Evolutionary conservation across 2,797 vertebrate genomes (phyloP), one percentile per base, ranked within the genome.

Genomic region (Pteronotus mesoamericanus): DNA sequence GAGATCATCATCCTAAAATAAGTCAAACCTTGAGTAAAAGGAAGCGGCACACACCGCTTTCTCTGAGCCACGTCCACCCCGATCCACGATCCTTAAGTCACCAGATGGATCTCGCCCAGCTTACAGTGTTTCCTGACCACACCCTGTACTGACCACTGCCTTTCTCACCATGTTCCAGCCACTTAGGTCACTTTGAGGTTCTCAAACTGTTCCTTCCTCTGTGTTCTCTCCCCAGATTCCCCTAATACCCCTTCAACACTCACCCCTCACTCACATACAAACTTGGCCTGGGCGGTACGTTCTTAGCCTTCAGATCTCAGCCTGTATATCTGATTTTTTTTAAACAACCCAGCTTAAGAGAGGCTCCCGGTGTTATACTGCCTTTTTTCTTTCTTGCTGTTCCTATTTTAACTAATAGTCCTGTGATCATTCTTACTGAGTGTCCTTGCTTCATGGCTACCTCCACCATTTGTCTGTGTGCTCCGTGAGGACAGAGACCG

Each of bases 51-150:
- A 9, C 1, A 34, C 0, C 4, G 21, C 51, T 72, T 89, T 26
- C n/a, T 64, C 5, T 3, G 21, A 5, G 14, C 15, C 5, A 0
- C 0, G 29, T 22, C 6, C 0, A 21, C 6, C 12, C 24, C 16
- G 66, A 26, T 18, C 42, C 12, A 29, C 24, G 6, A 59, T 59
- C 32, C 83, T 29, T 18, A 83, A 46, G 64, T 44, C 10, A 32
- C 12, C 34, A 71, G 61, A 9, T 0, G 0, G 9, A 80, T 61
- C 18, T 12, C 0, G 1, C 11, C 55, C 34, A 18, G 37, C 39
- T 87, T 39, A 24, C 0, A 0, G 16, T 59, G 15, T 42, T 64
- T 61, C 26, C 85, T 53, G 82, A 34, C 6, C 24, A 16, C 14
- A 24, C 4, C 9, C 21, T 14, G 14, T 24, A 1, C 4, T 3